Base-by-base conservation (phyloP, 2,113 vertebrate species). In the Clarias magur region DNA sequence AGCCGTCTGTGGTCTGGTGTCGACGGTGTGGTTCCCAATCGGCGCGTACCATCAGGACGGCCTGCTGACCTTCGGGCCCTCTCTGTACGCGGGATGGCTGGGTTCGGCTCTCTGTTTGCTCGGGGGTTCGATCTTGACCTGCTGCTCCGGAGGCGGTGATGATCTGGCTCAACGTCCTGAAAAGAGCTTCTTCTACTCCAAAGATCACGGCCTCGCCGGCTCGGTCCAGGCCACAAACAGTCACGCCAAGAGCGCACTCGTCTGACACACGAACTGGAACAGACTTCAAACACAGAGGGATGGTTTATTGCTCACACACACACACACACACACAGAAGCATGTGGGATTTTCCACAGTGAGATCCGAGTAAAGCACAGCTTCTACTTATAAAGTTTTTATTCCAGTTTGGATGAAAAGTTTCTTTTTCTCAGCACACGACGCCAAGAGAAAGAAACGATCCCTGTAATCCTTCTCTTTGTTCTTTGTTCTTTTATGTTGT, bases 41-140 rank as follows among this genome's bases (percentile, higher is more conserved):
- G 97, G 96, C 0, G 94, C 95, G 4, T 95, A 99, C 89, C 94
- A 93, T 0, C 93, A 95, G 72, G 96, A 97, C 80, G 94, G 95
- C 83, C 96, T 99, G 56, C 96, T 99, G 95, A 97, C 97, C 16
- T 99, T 99, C 0, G 98, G 98, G 86, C 97, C 97, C 93, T 99
- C 98, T 0, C 94, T 99, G 59, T 99, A 98, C 67, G 94, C 96
- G 0, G 98, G 97, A 91, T 99, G 98, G 98, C 95, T 98, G 0
- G 97, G 97, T 23, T 94, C 96, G 0, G 95, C 93, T 12, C 94
- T 99, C 90, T 98, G 97, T 89, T 94, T 99, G 27, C 92, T 98
- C 16, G 97, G 97, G 0, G 96, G 97, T 76, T 91, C 92, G 0
- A 84, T 97, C 88, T 96, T 99, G 65, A 85, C 96, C 82, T 99